Base-by-base conservation (phyloP, 1,140 invertebrate genomes). In the Drosophila eugracilis region DNA sequence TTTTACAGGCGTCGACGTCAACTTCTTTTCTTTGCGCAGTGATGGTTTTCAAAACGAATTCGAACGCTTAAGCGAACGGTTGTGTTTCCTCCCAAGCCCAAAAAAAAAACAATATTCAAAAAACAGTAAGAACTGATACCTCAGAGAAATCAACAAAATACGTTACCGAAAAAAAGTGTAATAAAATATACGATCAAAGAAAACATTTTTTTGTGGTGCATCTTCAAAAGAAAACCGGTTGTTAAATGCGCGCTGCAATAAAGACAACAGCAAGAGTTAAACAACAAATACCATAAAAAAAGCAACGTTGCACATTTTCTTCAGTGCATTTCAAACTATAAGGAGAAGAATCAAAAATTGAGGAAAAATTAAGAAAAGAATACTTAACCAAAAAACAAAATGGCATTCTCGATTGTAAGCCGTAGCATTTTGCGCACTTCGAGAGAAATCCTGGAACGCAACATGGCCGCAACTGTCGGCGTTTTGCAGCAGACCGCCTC, bases 381-480 rank as follows among this genome's bases (percentile, higher is more conserved):
- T 15, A 17, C 17, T 3, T 28, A 9, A 59, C 39, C 37, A 34
- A 26, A 52, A 72, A 69, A 74, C 77, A 63, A 73, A 71, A 90
- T 91, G 89, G 85, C 89, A 30, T 88, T 91, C 55, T 73, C 78
- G 41, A 84, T 91, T 76, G 73, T 91, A 22, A 91, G 85, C 58
- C 89, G 89, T 52, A 59, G 70, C 39, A 58, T 91, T 62, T 81
- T 91, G 89, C 89, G 89, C 66, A 91, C 89, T 81, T 91, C 85
- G 57, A 84, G 76, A 72, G 89, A 91, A 84, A 84, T 91, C 55
- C 73, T 91, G 73, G 89, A 91, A 72, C 89, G 89, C 85, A 91
- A 90, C 75, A 81, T 91, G 73, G 84, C 73, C 69, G 85, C 84
- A 67, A 81, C 78, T 59, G 65, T 86, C 41, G 78, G 70, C 47